phyloP scores from a whole-genome alignment of 2,888 invertebrate genomes.

The Cylloceria caligata region DNA sequence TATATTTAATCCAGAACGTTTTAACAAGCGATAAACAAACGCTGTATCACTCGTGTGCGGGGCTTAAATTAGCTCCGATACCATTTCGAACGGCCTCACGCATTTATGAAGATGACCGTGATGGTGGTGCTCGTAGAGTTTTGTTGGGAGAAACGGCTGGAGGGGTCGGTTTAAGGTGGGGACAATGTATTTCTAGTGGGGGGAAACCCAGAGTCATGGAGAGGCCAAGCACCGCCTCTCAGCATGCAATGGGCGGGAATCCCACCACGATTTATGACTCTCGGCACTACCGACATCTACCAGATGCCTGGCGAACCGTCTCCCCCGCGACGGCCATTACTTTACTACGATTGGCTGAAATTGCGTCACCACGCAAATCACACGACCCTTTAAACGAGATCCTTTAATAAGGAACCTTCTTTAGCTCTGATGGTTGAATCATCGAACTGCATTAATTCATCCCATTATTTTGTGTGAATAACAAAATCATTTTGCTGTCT shows the following conservation, averaged over 20 bases:
- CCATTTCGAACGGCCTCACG: conserved; percentile 82
- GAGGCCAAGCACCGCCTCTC: conserved; percentile 86
- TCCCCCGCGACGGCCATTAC: conserved; percentile 87
- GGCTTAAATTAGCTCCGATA: conserved; percentile 84
- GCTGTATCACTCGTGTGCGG: conserved; percentile 82
- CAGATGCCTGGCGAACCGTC: conserved; percentile 84
- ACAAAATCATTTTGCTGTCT: not conserved
- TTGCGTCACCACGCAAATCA: conserved; percentile 82
- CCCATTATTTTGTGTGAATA: not conserved
- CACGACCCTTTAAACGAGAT: conserved; percentile 75
- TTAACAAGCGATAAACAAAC: conserved; percentile 84
- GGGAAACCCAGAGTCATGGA: conserved; percentile 83
- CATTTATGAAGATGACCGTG: conserved; percentile 81
- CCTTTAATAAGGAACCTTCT: conserved; percentile 58
- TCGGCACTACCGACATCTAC: conserved; percentile 85
- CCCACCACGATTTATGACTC: conserved; percentile 82
- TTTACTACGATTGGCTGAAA: conserved; percentile 86
- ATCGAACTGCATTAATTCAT: conserved; percentile 46
- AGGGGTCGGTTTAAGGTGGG: conserved; percentile 65
- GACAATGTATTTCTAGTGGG: conserved; percentile 64
- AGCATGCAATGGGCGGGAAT: conserved; percentile 87
- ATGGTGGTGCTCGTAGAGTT: conserved; percentile 75
- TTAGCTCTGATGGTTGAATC: conserved; percentile 21
- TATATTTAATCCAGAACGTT: conserved; percentile 84
- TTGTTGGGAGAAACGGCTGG: conserved; percentile 64